Conservation (phyloP, 2,113 vertebrate genomes). For the Malurus elegans region DNA sequence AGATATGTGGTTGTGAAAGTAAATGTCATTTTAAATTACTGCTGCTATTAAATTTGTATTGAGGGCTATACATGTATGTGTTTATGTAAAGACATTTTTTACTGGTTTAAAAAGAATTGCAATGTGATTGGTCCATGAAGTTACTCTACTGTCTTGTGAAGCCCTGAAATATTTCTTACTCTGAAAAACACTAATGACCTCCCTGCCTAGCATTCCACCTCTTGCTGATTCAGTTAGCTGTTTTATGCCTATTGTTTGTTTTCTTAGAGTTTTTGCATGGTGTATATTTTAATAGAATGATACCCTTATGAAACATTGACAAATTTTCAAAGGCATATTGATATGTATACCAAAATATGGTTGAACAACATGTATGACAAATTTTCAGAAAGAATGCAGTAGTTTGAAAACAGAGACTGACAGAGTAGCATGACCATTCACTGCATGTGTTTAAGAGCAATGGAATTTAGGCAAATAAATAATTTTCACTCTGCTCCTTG, state of each 20-base stretch:
- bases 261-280: not conserved
- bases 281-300: not conserved
- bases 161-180: not conserved
- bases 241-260: not conserved
- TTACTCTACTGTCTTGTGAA: not conserved
- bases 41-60: not conserved
- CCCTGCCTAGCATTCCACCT: not conserved
- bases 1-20: not conserved
- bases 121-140: not conserved
- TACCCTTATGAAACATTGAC: not conserved
- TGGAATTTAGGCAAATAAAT: not conserved
- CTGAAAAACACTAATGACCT: not conserved
- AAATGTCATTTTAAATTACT: not conserved
- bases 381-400: not conserved
- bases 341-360: not conserved
- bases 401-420: not conserved
- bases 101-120: not conserved
- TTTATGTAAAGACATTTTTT: not conserved
- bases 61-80: not conserved
- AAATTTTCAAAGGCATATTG: not conserved
- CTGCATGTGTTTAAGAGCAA: not conserved
- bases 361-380: not conserved
- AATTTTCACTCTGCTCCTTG: not conserved
- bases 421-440: not conserved
- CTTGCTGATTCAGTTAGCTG: not conserved